Evolutionary conservation across 2,888 invertebrate species (phyloP).

Genomic region (Pomacea canaliculata): DNA sequence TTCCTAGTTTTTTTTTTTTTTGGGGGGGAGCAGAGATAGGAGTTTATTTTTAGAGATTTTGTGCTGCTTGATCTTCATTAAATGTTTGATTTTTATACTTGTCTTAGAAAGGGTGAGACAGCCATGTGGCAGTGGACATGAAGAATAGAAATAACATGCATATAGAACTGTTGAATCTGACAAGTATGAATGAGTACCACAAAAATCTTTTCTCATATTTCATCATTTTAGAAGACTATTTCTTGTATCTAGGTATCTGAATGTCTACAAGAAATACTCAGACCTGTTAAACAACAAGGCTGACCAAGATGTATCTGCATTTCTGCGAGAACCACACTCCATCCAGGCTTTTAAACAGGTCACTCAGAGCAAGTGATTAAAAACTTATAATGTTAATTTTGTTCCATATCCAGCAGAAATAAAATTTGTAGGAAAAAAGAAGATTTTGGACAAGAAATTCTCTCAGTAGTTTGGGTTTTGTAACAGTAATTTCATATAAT

Average conservation of each 20-base stretch:
- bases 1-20: too few relatives aligned
- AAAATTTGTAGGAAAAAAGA: too few relatives aligned
- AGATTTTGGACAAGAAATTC: background rate
- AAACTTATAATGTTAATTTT: too few relatives aligned
- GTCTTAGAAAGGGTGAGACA: background rate
- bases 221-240: constrained; percentile 26
- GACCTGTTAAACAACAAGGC: constrained; percentile 69
- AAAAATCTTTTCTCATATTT: too few relatives aligned
- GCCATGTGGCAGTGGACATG: too few relatives aligned
- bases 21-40: too few relatives aligned
- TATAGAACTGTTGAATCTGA: too few relatives aligned
- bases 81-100: background rate
- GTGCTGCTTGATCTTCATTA: background rate
- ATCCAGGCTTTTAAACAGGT: constrained; percentile 67
- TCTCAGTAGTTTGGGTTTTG: background rate
- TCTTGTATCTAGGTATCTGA: constrained; percentile 65
- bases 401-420: too few relatives aligned
- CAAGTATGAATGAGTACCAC: too few relatives aligned
- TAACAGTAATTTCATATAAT: too few relatives aligned
- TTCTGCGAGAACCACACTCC: constrained; percentile 65
- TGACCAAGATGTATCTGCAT: constrained; percentile 68
- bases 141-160: too few relatives aligned
- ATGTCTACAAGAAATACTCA: constrained; percentile 67
- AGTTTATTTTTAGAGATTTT: background rate
- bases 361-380: constrained; percentile 10